These are phyloP conservation scores for Orthosia gracilis DNA, from an alignment of 2,888 invertebrate genomes.

Conservation along the genomic window DNA sequence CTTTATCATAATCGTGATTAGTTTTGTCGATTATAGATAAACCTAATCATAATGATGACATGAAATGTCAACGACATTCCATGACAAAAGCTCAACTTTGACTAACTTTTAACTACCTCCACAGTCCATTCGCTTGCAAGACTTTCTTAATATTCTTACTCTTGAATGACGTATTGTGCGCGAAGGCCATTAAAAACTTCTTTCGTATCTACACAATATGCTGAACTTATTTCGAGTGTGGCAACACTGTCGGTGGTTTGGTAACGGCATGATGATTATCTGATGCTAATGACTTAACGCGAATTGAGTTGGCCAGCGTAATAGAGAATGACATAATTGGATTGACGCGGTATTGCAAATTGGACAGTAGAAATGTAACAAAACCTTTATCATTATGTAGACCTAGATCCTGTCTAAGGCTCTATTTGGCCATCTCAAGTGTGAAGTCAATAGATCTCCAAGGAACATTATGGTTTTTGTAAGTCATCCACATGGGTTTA, in stretches of 20 bases:
- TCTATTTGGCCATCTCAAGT: neutral
- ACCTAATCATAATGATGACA: conserved; percentile 26
- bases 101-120: neutral
- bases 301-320: conserved; percentile 52
- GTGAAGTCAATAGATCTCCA: neutral
- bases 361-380: conserved; percentile 33
- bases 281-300: conserved; percentile 54
- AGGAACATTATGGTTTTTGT: neutral
- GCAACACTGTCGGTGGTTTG: conserved; percentile 40
- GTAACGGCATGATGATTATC: conserved; percentile 53
- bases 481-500: neutral
- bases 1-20: conserved; percentile 39
- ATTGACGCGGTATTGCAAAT: conserved; percentile 35
- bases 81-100: conserved; percentile 12
- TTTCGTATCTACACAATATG: conserved; percentile 19
- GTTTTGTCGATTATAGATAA: conserved; percentile 38
- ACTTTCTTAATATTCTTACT: conserved; percentile 8
- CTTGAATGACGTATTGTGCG: conserved; percentile 23
- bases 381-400: conserved; percentile 5
- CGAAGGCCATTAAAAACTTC: conserved; percentile 40
- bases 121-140: neutral
- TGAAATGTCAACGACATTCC: conserved; percentile 46
- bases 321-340: conserved; percentile 53
- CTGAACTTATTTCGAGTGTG: conserved; percentile 37
- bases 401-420: neutral